Evolutionary conservation across 2,797 vertebrate species (phyloP).

Genomic region (Pantherophis vulpinus): DNA sequence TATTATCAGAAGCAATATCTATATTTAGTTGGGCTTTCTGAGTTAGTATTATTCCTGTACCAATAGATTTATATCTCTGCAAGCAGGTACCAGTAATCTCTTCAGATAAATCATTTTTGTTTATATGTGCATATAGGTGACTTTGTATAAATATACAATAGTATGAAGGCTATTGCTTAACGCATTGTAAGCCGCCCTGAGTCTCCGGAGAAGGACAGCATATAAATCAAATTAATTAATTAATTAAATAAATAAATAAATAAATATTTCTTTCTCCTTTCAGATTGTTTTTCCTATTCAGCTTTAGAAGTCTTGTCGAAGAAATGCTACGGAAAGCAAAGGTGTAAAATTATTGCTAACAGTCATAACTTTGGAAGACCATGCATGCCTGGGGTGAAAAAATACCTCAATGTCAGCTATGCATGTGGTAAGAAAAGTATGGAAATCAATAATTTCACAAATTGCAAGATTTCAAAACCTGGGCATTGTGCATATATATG

Average conservation of each 20-base stretch:
- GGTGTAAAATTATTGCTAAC: constrained; percentile 80
- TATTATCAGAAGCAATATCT: too few relatives aligned
- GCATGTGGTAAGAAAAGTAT: constrained; percentile 83
- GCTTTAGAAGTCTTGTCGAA: constrained; percentile 81
- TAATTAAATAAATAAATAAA: too few relatives aligned
- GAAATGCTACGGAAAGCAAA: constrained; percentile 88
- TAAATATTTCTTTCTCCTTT: constrained; percentile 34
- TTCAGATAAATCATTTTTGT: background rate
- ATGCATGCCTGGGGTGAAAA: constrained; percentile 88
- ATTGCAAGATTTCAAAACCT: background rate
- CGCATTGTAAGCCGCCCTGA: too few relatives aligned
- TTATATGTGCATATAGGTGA: background rate
- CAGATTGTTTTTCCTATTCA: constrained; percentile 90
- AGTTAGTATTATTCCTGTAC: background rate
- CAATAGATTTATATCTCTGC: background rate
- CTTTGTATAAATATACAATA: too few relatives aligned
- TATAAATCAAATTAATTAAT: too few relatives aligned
- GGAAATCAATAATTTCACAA: background rate
- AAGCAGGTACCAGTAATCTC: background rate
- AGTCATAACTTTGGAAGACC: constrained; percentile 87
- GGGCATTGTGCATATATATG: background rate
- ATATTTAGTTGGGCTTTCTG: background rate
- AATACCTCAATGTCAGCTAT: constrained; percentile 90
- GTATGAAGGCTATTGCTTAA: too few relatives aligned
- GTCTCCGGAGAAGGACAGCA: too few relatives aligned